These are phyloP conservation scores for Drosophila mayaguana DNA, from an alignment of 2,888 invertebrate species.

Conservation along the genomic window DNA sequence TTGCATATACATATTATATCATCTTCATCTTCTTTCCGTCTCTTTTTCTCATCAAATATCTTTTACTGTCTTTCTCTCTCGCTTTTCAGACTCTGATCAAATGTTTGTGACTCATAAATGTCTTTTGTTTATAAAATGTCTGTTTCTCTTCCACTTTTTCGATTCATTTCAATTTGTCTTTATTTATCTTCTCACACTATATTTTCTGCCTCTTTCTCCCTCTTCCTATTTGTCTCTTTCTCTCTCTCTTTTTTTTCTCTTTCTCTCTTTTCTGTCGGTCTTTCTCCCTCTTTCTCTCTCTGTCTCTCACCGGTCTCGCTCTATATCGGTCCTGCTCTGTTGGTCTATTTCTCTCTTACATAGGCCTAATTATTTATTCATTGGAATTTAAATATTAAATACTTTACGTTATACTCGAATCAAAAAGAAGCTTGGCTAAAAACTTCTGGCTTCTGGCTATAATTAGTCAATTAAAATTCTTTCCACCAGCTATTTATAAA, in stretches of 20 bases:
- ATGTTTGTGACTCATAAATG: too few species aligned
- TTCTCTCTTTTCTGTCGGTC: neutral
- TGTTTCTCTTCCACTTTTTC: neutral
- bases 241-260: neutral
- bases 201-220: neutral
- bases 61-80: too few species aligned
- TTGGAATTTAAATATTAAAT: neutral
- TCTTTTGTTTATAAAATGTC: too few species aligned
- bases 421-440: neutral
- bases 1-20: too few species aligned
- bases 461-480: neutral
- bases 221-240: neutral
- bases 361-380: too few species aligned
- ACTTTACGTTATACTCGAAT: too few species aligned
- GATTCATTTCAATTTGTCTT: neutral
- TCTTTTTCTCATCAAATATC: too few species aligned
- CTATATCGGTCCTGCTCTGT: too few species aligned
- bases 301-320: neutral
- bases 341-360: too few species aligned
- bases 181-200: neutral
- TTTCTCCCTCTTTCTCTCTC: neutral
- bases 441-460: neutral
- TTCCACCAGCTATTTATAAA: neutral
- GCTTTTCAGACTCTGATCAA: too few species aligned
- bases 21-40: too few species aligned